Base-by-base conservation (phyloP, 2,888 invertebrate species). In the Acrobasis suavella region DNA sequence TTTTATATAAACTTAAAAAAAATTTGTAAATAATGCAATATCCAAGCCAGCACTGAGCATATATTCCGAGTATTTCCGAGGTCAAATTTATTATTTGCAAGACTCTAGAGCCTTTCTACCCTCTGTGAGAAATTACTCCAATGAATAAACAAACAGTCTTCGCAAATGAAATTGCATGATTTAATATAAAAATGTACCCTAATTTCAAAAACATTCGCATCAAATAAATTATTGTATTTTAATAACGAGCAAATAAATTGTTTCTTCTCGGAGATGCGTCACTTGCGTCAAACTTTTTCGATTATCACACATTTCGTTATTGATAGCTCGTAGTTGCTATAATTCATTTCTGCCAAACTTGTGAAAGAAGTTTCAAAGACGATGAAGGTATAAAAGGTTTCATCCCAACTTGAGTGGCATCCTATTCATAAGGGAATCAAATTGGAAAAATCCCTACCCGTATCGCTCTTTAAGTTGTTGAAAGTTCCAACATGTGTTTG, bases 241-340 rank as follows among this genome's bases (percentile, higher is more conserved):
- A 42, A 50, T 62, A 64, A 63, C 58, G 39, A 50, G 64, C 64
- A 65, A 66, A 68, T 62, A 64, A 68, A 67, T 69, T 67, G 65
- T 62, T 62, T 64, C 58, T 64, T 60, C 49, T 71, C 72, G 74
- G 74, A 72, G 78, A 71, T 71, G 74, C 68, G 70, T 71, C 72
- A 71, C 73, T 78, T 74, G 78, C 73, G 71, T 68, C 72, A 78
- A 86, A 86, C 74, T 85, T 87, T 85, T 85, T 82, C 82, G 82
- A 87, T 88, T 86, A 87, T 82, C 78, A 83, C 83, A 83, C 82
- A 81, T 82, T 81, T 80, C 76, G 83, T 83, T 87, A 87, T 85
- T 83, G 85, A 85, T 86, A 81, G 80, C 78, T 80, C 74, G 74
- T 79, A 84, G 79, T 81, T 75, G 77, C 82, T 83, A 85, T 87